Evolutionary conservation across 2,888 invertebrate species (phyloP).

Genomic region (Eumerus sabulonum): DNA sequence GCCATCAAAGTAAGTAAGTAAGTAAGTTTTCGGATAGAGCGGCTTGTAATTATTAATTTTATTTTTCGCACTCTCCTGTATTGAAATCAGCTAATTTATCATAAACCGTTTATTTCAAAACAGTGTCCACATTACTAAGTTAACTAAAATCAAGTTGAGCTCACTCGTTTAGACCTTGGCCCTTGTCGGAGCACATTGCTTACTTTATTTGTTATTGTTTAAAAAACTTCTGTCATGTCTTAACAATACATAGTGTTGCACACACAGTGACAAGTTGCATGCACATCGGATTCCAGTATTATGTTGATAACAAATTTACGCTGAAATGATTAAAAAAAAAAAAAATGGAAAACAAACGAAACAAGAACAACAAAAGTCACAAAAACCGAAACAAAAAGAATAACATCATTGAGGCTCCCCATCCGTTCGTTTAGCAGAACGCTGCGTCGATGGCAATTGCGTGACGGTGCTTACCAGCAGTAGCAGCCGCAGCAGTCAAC

Average conservation of each 20-base stretch:
- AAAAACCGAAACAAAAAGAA: constrained; percentile 13
- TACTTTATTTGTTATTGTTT: constrained; percentile 19
- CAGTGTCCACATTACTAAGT: no score
- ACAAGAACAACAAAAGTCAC: constrained; percentile 29
- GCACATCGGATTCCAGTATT: constrained; percentile 37
- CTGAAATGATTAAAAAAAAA: constrained; percentile 40
- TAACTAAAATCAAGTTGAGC: neutral
- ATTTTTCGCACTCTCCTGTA: no score
- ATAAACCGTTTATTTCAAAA: no score
- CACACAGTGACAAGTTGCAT: constrained; percentile 28
- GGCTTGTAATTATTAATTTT: no score
- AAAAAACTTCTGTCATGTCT: constrained; percentile 27
- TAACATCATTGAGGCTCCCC: constrained; percentile 20
- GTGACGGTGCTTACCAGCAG: neutral
- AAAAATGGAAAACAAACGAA: constrained; percentile 7
- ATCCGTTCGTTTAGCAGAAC: constrained; percentile 31
- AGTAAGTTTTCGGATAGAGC: no score
- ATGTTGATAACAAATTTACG: constrained; percentile 56
- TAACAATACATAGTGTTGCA: constrained; percentile 33
- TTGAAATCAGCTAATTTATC: no score
- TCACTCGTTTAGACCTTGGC: constrained; percentile 1
- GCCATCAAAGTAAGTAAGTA: no score
- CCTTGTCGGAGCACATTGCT: neutral
- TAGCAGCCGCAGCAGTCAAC: constrained; percentile 41
- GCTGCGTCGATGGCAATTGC: constrained; percentile 41